Conservation (phyloP, 37 sponge, comb jelly and placozoan genomes). For the Axinella damicornis region DNA sequence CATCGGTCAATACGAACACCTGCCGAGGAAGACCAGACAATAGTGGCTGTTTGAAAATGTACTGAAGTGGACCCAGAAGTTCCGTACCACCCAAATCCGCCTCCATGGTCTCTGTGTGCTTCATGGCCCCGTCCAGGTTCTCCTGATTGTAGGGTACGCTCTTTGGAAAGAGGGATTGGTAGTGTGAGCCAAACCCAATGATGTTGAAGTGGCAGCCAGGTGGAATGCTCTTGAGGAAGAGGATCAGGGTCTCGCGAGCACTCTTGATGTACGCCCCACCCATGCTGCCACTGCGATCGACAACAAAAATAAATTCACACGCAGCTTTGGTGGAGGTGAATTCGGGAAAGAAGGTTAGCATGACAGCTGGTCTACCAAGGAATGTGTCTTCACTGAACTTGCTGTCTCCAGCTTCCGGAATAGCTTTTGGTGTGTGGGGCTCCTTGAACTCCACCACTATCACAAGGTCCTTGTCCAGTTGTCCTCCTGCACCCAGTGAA, state of each 20-base stretch:
- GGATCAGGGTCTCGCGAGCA: conserved; percentile 57
- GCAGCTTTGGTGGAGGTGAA: conserved; percentile 8
- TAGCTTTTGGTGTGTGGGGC: conserved; percentile 43
- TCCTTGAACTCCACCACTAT: conserved; percentile 37
- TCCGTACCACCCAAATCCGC: conserved; percentile 79
- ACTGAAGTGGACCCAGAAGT: conserved; percentile 49
- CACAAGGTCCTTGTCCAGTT: conserved; percentile 43
- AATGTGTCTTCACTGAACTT: conserved; percentile 2
- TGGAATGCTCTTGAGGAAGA: conserved; percentile 67
- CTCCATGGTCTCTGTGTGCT: conserved; percentile 30
- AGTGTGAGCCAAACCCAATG: conserved; percentile 69
- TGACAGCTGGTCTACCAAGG: conserved; percentile 41
- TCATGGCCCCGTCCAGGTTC: conserved; percentile 53
- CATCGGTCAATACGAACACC: conserved; percentile 76
- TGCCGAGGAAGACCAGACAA: conserved; percentile 49
- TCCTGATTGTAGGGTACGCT: conserved; percentile 52
- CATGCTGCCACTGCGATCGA: conserved; percentile 82
- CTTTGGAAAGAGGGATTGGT: conserved; percentile 42
- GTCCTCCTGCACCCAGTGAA: conserved; percentile 17
- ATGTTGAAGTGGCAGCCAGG: conserved; percentile 73
- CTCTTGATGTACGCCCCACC: conserved; percentile 51
- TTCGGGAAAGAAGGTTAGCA: conserved; percentile 67
- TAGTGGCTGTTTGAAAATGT: conserved; percentile 45
- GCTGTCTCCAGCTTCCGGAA: conserved; percentile 36
- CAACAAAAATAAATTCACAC: conserved; percentile 76